Evolutionary conservation across 2,888 invertebrate genomes (phyloP).

Genomic region (Acrobeloides nanus): DNA sequence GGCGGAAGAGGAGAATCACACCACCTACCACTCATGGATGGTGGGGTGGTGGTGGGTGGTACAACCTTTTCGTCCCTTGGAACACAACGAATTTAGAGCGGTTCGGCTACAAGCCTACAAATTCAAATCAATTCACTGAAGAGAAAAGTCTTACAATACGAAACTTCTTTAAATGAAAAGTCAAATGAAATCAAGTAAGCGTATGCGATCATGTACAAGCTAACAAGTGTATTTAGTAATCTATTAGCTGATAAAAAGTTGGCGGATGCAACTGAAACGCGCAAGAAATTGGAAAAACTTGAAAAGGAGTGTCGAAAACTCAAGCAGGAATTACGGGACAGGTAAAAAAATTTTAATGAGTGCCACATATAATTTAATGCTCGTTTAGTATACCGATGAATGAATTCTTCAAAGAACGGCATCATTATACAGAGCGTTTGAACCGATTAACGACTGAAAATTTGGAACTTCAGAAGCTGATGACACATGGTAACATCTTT

Average conservation of each 20-base stretch:
- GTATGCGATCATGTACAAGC: conserved; percentile 1
- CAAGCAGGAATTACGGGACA: conserved; percentile 14
- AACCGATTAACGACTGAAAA: conserved; percentile 24
- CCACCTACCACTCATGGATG: no score
- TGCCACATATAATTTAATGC: neutral
- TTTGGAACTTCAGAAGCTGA: conserved; percentile 20
- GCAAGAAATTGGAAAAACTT: conserved; percentile 20
- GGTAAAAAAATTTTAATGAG: conserved; percentile 7
- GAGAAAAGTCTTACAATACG: conserved; percentile 26
- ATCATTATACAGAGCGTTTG: conserved; percentile 22
- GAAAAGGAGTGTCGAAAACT: conserved; percentile 24
- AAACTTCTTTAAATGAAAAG: conserved; percentile 24
- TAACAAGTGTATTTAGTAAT: conserved; percentile 17
- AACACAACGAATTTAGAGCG: no score
- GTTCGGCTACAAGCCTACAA: conserved; percentile 10
- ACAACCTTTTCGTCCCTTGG: no score
- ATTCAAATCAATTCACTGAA: conserved; percentile 21
- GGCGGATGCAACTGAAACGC: conserved; percentile 21
- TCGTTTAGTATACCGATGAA: conserved; percentile 16
- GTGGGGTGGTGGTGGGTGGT: no score
- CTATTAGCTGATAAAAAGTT: conserved; percentile 20
- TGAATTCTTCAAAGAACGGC: conserved; percentile 21
- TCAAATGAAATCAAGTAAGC: conserved; percentile 24
- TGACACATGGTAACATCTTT: no score
- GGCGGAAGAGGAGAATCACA: no score